These are phyloP conservation scores for Andrena bicolor DNA, from an alignment of 2,888 invertebrate genomes.

Conservation along the genomic window DNA sequence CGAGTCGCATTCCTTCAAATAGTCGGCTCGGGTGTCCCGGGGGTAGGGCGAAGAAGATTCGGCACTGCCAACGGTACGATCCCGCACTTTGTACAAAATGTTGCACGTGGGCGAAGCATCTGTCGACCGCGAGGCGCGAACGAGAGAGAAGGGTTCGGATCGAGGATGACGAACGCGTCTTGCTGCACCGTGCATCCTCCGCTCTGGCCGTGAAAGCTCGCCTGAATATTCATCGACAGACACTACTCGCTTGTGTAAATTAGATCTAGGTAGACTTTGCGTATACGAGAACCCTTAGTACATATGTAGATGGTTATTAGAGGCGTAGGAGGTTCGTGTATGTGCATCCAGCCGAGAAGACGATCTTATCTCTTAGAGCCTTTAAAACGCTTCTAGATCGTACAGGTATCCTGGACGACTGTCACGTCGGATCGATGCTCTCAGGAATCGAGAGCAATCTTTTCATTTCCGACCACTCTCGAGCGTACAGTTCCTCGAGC, in stretches of 20 bases:
- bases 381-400: constrained; percentile 36
- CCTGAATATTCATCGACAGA: constrained; percentile 57
- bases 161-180: constrained; percentile 33
- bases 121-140: constrained; percentile 15
- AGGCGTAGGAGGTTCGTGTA: constrained; percentile 46
- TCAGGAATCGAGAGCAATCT: too few relatives aligned
- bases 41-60: too few relatives aligned
- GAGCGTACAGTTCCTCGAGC: too few relatives aligned
- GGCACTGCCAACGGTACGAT: too few relatives aligned
- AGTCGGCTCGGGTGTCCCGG: too few relatives aligned
- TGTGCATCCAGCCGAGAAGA: constrained; percentile 38
- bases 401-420: background rate
- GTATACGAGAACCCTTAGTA: constrained; percentile 26
- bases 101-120: too few relatives aligned
- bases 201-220: constrained; percentile 47
- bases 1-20: too few relatives aligned
- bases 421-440: too few relatives aligned
- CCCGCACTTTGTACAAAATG: too few relatives aligned
- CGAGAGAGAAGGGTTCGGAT: constrained; percentile 7
- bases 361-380: constrained; percentile 22
- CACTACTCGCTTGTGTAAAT: constrained; percentile 60
- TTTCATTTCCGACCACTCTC: too few relatives aligned
- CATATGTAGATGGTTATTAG: constrained; percentile 43
- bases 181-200: constrained; percentile 40
- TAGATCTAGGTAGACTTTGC: constrained; percentile 55